Base-by-base conservation (phyloP, 1,140 invertebrate species). In the Hydropsyche tenuis region DNA sequence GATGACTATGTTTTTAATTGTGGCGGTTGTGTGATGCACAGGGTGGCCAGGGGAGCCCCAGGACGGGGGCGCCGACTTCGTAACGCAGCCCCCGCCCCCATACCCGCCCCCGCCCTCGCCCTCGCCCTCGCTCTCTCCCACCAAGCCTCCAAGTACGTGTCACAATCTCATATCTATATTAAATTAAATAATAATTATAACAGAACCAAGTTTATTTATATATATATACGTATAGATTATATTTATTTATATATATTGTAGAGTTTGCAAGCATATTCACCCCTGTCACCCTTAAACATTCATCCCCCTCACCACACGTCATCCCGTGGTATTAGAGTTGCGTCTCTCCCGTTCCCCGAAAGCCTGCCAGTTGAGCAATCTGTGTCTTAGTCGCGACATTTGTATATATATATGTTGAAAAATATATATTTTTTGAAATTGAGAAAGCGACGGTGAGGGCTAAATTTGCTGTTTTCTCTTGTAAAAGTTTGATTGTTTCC, bases 101-200 rank as follows among this genome's bases (percentile, higher is more conserved):
- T 53, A 70, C n/a, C 69, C 65, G 69, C 73, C 85, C 82, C 85
- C 86, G 81, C 81, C 81, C 84, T 84, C 84, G 81, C 85, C 83
- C 82, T 83, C 82, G 84, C 84, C 83, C 84, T 81, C 85, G 83
- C 82, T 83, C 82, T 83, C 86, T 80, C 86, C 87, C 80, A 88
- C 85, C 85, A 88, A 87, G 82, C 84, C 85, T 83, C 86, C 87
- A 89, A 88, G 88, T 89, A 89, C 80, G 88, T 86, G 76, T 64
- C 69, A 73, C 71, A n/a, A n/a, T 83, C 76, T 73, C 72, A 69
- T 73, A 65, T 65, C 42, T 23, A 60, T 37, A 37, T 37, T 37
- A 37, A 37, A 37, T 37, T 37, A 4, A 37, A 37, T 4, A 37
- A 4, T 37, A 37, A 37, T 37, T 9, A 37, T 37, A 4, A 37